phyloP scores from a whole-genome alignment of 2,888 invertebrate genomes.

The Monochamus alternatus region DNA sequence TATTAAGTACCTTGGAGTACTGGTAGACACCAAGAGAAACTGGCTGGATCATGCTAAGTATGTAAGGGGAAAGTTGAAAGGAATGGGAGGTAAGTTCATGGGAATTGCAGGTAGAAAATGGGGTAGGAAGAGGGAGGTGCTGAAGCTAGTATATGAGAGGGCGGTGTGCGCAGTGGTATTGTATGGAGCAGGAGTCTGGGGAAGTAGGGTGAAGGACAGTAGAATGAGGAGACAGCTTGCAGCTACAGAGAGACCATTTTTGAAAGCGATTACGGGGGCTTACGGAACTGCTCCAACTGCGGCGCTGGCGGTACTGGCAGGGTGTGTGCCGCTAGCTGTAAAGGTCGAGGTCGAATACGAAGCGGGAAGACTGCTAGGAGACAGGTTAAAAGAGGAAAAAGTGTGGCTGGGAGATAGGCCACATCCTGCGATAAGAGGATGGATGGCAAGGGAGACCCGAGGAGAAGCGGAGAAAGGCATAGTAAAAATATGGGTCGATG shows the following conservation, averaged over 20 bases:
- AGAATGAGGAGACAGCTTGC: neutral
- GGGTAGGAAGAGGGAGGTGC: neutral
- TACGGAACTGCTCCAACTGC: neutral
- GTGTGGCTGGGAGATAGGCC: neutral
- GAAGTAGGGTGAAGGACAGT: neutral
- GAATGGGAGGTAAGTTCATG: neutral
- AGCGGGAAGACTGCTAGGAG: neutral
- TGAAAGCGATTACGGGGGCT: neutral
- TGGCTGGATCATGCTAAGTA: neutral
- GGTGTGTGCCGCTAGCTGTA: neutral
- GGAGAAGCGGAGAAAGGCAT: neutral
- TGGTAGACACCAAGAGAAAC: neutral
- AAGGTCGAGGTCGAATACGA: neutral
- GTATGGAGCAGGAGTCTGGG: neutral
- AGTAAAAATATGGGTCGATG: neutral
- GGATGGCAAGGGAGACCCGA: neutral
- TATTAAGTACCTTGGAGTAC: neutral
- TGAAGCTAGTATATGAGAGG: neutral
- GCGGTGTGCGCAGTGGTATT: too few relatives aligned
- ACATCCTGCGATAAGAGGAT: neutral
- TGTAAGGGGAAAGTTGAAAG: neutral
- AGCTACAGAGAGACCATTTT: neutral
- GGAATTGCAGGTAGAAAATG: neutral
- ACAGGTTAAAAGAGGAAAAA: neutral
- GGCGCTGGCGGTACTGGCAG: neutral